These are phyloP conservation scores for Malurus elegans DNA, from an alignment of 2,113 vertebrate species.

Conservation along the genomic window DNA sequence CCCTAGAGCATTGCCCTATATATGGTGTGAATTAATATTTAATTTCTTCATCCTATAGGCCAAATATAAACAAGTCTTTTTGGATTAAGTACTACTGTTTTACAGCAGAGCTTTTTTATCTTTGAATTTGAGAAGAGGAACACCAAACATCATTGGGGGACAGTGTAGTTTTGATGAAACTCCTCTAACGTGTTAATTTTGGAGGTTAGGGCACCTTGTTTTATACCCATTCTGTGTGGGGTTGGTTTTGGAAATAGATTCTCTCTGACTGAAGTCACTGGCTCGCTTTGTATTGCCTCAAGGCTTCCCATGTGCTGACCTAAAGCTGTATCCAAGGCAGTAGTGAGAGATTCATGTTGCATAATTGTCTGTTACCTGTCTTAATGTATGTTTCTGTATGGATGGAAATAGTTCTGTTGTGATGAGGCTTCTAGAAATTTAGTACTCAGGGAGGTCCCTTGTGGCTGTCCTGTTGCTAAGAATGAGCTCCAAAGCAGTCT, in stretches of 20 bases:
- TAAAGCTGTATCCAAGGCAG: not conserved
- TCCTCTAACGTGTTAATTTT: not conserved
- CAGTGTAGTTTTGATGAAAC: not conserved
- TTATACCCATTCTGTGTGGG: not conserved
- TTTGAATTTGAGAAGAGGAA: not conserved
- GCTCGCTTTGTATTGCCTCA: not conserved
- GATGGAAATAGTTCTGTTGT: not conserved
- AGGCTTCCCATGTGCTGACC: not conserved
- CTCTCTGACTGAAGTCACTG: not conserved
- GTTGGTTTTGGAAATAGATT: no score
- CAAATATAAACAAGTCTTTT: not conserved
- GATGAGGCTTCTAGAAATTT: not conserved
- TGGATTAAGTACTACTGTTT: not conserved
- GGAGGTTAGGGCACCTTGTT: not conserved
- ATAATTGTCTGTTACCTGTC: not conserved
- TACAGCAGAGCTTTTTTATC: not conserved
- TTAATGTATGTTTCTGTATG: not conserved
- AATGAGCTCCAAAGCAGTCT: not conserved
- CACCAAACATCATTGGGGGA: not conserved
- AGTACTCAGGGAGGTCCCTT: not conserved
- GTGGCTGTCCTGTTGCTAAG: not conserved
- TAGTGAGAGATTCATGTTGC: not conserved
- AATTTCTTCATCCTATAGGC: fast-evolving
- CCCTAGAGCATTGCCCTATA: not conserved
- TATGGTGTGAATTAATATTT: not conserved